Base-by-base conservation (phyloP, 1,140 invertebrate species). In the Helicoverpa armigera region DNA sequence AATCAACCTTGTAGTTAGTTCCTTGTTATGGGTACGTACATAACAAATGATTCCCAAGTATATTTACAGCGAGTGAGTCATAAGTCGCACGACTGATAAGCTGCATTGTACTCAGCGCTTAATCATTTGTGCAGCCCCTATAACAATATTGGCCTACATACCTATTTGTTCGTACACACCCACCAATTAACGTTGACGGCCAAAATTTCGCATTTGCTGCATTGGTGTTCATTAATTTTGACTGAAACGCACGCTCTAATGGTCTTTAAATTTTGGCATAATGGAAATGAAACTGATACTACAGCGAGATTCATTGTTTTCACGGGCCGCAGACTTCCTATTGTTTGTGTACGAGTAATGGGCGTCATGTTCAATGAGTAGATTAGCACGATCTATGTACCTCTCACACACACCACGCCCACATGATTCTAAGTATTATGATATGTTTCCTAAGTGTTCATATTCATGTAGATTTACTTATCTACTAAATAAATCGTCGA, bases 11-110 rank as follows among this genome's bases (percentile, higher is more conserved):
- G 70, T 58, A 73, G 31, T 73, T 73, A 73, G 70, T 73, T 73
- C 70, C 70, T 73, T 58, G 54, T 73, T 73, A 73, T 73, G 70
- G 70, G 70, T 73, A 73, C 70, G n/a, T 16, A 73, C n/a, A 73
- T 35, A 35, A 56, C 69, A 73, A 73, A 73, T 63, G 73, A 61
- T 76, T 76, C 73, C 73, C 73, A 76, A 76, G 73, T 76, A 61
- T 63, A 63, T 63, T 63, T 63, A 61, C 73, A 51, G 53, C 54
- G 7, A 9, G 43, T 76, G 73, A 76, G 16, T 76, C 73, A 76
- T 16, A 14, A 60, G 43, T 76, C 73, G 58, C 73, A 75, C 56
- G 70, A 54, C 50, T 51, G 75, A 77, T 67, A 77, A 77, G 75
- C 58, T 48, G 50, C 53, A 77, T 67, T 77, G 61, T 65, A 54